phyloP scores from a whole-genome alignment of 1,140 invertebrate genomes.

The Pygmarrhopalites habei region DNA sequence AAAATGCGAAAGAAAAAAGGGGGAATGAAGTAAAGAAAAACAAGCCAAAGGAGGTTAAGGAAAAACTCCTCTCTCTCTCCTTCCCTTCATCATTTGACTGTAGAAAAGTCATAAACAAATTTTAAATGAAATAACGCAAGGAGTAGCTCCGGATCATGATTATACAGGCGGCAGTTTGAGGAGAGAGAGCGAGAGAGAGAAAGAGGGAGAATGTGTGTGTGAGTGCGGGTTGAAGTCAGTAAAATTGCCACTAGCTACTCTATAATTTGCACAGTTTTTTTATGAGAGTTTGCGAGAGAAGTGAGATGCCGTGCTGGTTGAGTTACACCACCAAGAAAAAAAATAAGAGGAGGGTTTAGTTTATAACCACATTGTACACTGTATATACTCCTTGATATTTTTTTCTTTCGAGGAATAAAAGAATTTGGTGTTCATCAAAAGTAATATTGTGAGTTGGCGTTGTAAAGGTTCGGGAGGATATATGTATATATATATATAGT shows the following conservation, averaged over 20 bases:
- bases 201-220: no score
- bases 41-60: no score
- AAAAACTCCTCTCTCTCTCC: no score
- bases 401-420: no score
- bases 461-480: no score
- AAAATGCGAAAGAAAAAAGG: no score
- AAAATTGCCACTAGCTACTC: neutral
- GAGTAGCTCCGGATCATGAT: no score
- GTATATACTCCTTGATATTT: neutral
- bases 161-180: neutral
- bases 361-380: neutral
- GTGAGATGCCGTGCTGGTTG: no score
- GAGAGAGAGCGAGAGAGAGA: neutral
- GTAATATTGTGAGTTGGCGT: no score
- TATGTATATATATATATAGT: no score
- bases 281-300: neutral
- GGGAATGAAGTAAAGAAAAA: no score
- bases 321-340: neutral
- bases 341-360: neutral
- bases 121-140: neutral
- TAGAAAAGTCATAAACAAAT: constrained; percentile 5
- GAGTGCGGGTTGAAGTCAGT: neutral
- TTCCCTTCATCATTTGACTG: neutral
- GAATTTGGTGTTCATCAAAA: no score
- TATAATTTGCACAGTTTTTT: constrained; percentile 4